These are phyloP conservation scores for Athalia rosae DNA, from an alignment of 2,888 invertebrate genomes.

Conservation along the genomic window DNA sequence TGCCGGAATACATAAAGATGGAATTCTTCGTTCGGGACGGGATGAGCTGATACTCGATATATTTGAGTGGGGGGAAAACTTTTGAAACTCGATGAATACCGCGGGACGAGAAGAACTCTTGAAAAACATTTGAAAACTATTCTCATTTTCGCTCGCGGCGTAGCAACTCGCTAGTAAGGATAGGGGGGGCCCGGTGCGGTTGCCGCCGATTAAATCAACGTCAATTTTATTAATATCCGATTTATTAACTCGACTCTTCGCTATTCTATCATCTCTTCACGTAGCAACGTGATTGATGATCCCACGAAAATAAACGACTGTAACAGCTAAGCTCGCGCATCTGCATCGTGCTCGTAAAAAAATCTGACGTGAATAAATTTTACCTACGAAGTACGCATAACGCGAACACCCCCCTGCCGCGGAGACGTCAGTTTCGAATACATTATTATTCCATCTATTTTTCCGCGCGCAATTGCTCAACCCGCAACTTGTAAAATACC, in stretches of 20 bases:
- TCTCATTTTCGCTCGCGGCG: conserved; percentile 24
- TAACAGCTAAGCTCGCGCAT: neutral
- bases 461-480: neutral
- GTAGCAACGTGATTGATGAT: conserved; percentile 17
- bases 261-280: neutral
- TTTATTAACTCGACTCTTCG: neutral
- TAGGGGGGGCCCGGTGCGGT: neutral
- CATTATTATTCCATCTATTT: conserved; percentile 20
- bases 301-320: neutral
- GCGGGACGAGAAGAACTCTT: neutral
- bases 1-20: neutral
- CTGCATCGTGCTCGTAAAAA: neutral
- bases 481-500: too few species aligned
- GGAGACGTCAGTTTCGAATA: conserved; percentile 6
- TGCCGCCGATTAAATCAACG: conserved; percentile 3
- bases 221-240: conserved; percentile 5
- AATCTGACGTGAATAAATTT: conserved; percentile 29
- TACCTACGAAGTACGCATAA: neutral
- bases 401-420: too few species aligned
- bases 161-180: neutral
- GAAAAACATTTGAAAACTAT: conserved; percentile 16
- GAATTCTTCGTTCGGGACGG: neutral
- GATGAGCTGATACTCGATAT: conserved; percentile 10
- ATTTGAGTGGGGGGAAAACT: conserved; percentile 35
- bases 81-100: neutral